phyloP scores from a whole-genome alignment of 2,113 vertebrate genomes.

The Saimiri boliviensis region DNA sequence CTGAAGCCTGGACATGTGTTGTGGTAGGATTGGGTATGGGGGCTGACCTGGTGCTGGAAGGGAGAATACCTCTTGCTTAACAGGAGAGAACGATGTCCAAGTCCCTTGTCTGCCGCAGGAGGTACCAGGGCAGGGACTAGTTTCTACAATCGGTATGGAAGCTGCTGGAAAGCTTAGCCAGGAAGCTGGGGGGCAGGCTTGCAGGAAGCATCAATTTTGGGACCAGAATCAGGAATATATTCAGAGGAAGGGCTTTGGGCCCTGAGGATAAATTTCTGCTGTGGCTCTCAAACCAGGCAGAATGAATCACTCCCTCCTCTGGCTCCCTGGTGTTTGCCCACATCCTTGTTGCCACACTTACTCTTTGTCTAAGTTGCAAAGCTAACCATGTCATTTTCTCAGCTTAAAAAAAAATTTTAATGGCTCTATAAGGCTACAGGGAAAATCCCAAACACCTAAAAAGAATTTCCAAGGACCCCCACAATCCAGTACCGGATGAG shows the following conservation, averaged over 20 bases:
- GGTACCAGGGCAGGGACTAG: background rate
- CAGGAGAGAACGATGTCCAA: background rate
- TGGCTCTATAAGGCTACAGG: background rate
- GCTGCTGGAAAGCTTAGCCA: background rate
- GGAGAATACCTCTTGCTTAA: background rate
- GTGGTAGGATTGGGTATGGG: rapidly evolving
- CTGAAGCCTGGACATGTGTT: background rate
- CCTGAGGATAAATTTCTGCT: background rate
- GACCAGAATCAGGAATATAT: background rate
- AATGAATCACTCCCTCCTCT: background rate
- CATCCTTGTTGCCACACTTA: background rate
- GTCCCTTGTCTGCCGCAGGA: background rate
- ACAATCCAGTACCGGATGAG: background rate
- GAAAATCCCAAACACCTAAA: background rate
- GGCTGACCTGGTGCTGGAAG: rapidly evolving
- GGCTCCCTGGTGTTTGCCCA: background rate
- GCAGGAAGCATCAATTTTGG: background rate
- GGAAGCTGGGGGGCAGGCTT: background rate
- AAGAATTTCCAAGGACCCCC: background rate
- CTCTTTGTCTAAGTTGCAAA: background rate
- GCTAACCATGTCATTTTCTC: background rate
- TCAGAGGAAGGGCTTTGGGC: background rate
- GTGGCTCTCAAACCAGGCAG: background rate
- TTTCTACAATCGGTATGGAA: background rate
- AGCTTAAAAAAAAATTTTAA: background rate